A percentile compares a stretch with the other conserved stretches of the same genome.
Conservation (phyloP, 2,113 vertebrate species). For the Oryzias melastigma region DNA sequence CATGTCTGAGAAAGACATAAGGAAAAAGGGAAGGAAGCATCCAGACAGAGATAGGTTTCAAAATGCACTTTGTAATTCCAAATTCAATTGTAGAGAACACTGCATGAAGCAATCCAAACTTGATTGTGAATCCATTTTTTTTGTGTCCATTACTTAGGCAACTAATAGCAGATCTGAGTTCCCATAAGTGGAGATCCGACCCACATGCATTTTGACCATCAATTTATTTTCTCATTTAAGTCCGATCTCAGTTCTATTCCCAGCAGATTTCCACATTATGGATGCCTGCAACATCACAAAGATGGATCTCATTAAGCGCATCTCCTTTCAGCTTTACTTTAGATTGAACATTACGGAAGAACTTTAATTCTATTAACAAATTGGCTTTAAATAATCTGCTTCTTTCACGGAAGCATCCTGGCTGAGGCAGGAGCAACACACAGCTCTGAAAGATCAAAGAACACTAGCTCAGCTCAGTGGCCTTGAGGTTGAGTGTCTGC, state of each 20-base stretch:
- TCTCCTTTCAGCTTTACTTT: slow-evolving; percentile 61
- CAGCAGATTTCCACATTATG: slow-evolving; percentile 58
- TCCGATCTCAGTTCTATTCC: slow-evolving; percentile 71
- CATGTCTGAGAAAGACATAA: slow-evolving; percentile 24
- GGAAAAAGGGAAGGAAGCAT: background rate
- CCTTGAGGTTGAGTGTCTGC: too few species aligned
- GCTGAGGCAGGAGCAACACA: background rate
- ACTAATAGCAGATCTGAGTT: slow-evolving; percentile 59
- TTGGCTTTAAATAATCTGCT: background rate
- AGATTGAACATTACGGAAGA: slow-evolving; percentile 30
- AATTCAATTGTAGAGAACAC: slow-evolving; percentile 17
- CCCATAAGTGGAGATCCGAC: slow-evolving; percentile 60
- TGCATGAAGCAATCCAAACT: slow-evolving; percentile 12
- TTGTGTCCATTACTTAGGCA: slow-evolving; percentile 32
- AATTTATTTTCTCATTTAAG: slow-evolving; percentile 77
- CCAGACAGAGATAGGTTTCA: slow-evolving; percentile 18
- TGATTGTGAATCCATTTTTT: slow-evolving; percentile 30
- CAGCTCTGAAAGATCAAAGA: too few species aligned
- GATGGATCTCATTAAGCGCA: slow-evolving; percentile 68
- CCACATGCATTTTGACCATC: slow-evolving; percentile 70
- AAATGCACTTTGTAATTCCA: slow-evolving; percentile 34
- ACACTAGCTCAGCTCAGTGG: too few species aligned
- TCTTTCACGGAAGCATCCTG: background rate
- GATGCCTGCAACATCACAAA: slow-evolving; percentile 58
- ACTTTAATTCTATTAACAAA: background rate